A percentile compares a stretch with the other conserved stretches of the same genome.
These are phyloP conservation scores for Bombus cullumanus DNA, from an alignment of 1,140 invertebrate genomes.

Conservation along the genomic window DNA sequence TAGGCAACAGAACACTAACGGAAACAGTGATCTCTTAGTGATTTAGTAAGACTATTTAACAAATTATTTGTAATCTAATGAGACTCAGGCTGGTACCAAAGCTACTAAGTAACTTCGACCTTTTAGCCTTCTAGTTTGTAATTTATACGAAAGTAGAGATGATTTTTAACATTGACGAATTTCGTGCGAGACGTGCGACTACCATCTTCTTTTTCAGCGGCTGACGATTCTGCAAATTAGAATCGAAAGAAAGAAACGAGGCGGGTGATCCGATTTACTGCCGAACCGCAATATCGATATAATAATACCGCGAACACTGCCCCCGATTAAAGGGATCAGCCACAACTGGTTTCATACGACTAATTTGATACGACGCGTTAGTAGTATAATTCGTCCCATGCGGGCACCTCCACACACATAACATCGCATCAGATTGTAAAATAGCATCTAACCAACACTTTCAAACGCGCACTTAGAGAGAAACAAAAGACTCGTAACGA, in stretches of 20 bases:
- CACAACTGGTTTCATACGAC: conserved; percentile 52
- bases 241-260: not conserved
- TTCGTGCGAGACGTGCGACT: conserved; percentile 58
- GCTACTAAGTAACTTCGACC: conserved; percentile 62
- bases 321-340: conserved; percentile 34
- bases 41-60: conserved; percentile 72
- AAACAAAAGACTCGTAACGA: not conserved
- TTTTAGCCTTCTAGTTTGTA: conserved; percentile 65
- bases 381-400: conserved; percentile 22
- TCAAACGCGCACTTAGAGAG: conserved; percentile 13
- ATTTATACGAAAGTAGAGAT: conserved; percentile 54
- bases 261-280: conserved; percentile 55
- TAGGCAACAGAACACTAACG: not conserved
- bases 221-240: not conserved
- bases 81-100: conserved; percentile 76
- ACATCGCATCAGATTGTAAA: not conserved
- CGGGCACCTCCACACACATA: not conserved
- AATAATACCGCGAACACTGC: conserved; percentile 50
- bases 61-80: conserved; percentile 70
- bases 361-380: conserved; percentile 51
- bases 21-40: conserved; percentile 68
- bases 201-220: not conserved
- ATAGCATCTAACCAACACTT: not conserved
- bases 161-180: conserved; percentile 19
- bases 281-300: conserved; percentile 48